Base-by-base conservation (phyloP, 2,888 invertebrate species). In the Dyspetes luteomarginatus region DNA sequence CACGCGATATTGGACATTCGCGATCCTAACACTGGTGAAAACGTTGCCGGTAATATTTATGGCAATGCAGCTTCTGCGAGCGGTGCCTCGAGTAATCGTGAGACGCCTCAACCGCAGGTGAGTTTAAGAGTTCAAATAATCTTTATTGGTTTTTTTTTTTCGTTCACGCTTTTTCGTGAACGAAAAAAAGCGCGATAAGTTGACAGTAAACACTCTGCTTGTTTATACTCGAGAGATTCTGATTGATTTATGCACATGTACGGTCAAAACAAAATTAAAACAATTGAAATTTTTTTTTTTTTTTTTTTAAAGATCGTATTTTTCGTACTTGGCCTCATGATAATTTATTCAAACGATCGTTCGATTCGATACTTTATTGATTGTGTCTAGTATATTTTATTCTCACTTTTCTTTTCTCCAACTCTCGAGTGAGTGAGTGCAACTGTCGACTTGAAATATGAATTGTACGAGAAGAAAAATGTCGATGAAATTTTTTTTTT, bases 11-110 rank as follows among this genome's bases (percentile, higher is more conserved):
- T 83, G 43, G 90, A 91, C 77, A 93, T 94, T 15, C 93, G 94
- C 15, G 89, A 94, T 89, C 94, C 94, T 1, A 83, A 88, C 64
- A 93, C 94, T 45, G 92, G 93, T 81, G 93, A 93, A 92, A 93
- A 94, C 82, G 93, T 94, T 75, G 92, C 93, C 67, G 92, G 92
- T 41, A 93, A 93, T 83, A 90, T 92, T 83, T 92, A 91, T 87
- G 84, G 92, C 91, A 93, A 93, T 87, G 92, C 90, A 89, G 91
- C 92, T 86, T 90, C 91, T 86, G 86, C 92, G 83, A 92, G 92
- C 87, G 92, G 92, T 79, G 93, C 94, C 82, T 90, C 93, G 62
- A 93, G 92, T 86, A 93, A 93, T 86, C 92, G 93, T 83, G 93
- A 93, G 87, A 93, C 93, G 43, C 93, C 93, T 62, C 93, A 93